Conservation (phyloP, 2,113 vertebrate species). For the Lampris incognitus region DNA sequence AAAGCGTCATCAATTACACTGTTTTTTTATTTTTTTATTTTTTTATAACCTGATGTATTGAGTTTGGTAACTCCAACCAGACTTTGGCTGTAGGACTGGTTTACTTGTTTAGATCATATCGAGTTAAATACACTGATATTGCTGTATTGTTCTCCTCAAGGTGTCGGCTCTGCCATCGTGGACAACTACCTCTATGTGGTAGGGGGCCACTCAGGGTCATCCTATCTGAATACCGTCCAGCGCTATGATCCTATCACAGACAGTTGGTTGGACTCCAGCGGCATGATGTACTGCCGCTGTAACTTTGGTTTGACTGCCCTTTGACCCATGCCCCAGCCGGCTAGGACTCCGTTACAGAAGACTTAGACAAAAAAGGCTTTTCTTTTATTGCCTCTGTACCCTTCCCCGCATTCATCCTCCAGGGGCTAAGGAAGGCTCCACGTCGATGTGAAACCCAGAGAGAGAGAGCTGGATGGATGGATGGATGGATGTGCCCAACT, state of each 20-base stretch:
- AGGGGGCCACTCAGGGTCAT: conserved; percentile 96
- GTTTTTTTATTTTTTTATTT: neutral
- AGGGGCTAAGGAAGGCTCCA: conserved; percentile 59
- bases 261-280: conserved; percentile 94
- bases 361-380: conserved; percentile 61
- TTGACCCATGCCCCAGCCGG: conserved; percentile 82
- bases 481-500: conserved; percentile 47
- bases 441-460: conserved; percentile 40
- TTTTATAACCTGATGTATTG: neutral
- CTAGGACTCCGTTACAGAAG: conserved; percentile 58
- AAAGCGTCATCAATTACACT: too few species aligned
- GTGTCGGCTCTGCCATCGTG: conserved; percentile 94
- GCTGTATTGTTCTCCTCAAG: conserved; percentile 66
- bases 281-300: conserved; percentile 97
- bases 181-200: conserved; percentile 98
- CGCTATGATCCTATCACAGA: conserved; percentile 95
- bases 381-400: conserved; percentile 59
- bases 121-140: neutral
- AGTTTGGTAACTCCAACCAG: neutral
- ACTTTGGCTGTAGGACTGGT: too few species aligned
- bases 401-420: conserved; percentile 59
- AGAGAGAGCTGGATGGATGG: conserved; percentile 34
- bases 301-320: conserved; percentile 97
- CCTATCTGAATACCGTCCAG: conserved; percentile 97
- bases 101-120: neutral